Base-by-base conservation (phyloP, 2,888 invertebrate species). In the Drosophila mayaguana region DNA sequence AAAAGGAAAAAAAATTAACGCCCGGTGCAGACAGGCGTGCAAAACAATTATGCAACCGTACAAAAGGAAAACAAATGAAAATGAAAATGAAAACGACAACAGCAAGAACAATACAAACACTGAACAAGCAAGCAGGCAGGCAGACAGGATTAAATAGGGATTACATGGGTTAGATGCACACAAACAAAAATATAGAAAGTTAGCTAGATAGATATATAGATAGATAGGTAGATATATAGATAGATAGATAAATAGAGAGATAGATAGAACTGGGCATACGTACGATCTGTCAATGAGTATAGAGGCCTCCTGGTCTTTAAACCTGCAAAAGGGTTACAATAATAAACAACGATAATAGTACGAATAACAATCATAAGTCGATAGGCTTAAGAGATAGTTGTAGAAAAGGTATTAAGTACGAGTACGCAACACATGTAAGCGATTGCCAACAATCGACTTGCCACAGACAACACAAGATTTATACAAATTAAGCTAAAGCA, bases 211-310 rank as follows among this genome's bases (percentile, higher is more conserved):
- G 9, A 32, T 32, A 32, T 6, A 7, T 28, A 64, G 16, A 16
- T 46, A 38, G 3, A 51, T 36, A 36, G 34, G 3, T 34, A 34
- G 11, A 12, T 34, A 36, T 7, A 54, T 18, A 48, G 16, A 46
- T n/a, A 60, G 25, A 68, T 53, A 63, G 16, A 32, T 22, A 63
- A 20, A 45, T 61, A 64, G 51, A 40, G 7, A 55, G 34, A 40
- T 38, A 80, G 71, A 78, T 69, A 69, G 67, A 78, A 68, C 83
- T 82, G 71, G 78, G 80, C 81, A 92, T 93, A 93, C 93, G 91
- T 93, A 93, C 93, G 93, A 93, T 93, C 93, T 91, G 81, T 93
- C 93, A 91, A 92, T 89, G 91, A 93, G 92, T 90, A 92, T 92
- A 89, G 93, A 91, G 88, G 93, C 92, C 88, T 93, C 93, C 91